Evolutionary conservation across 2,888 invertebrate genomes (phyloP), one percentile per base, ranked within the genome.

Genomic region (Hemistola chrysoprasaria): DNA sequence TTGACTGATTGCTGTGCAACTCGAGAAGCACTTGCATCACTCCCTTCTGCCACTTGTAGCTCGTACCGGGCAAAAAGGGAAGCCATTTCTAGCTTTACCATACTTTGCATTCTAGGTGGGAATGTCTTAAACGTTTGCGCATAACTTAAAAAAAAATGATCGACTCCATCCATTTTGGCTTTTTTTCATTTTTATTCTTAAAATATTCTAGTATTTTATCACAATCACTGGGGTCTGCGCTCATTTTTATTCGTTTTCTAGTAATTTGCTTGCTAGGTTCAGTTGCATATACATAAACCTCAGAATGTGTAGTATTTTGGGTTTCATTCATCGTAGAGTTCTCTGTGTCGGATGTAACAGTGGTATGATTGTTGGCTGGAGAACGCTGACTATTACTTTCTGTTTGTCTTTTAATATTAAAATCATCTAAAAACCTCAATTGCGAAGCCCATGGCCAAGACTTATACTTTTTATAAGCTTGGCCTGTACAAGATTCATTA

Each of bases 31-130:
- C 24, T 35, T 41, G 40, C 34, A 41, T 41, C 40, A 41, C 30
- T 35, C 11, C 35, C 40, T 41, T 35, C 34, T 34, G 25, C 35
- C 26, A 41, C 30, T 41, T 41, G 40, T 35, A 41, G 30, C 30
- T 41, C 41, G 27, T 41, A 41, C 31, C 35, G 35, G 35, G 35
- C 41, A 41, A 41, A 35, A 6, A 41, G 31, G 31, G 36, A 26
- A 30, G 41, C 41, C 23, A 36, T 41, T 41, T 41, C 22, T 36
- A 41, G 41, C 23, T 41, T 41, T 30, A 41, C 26, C 40, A 41
- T 41, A 41, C 40, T 41, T 30, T 41, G 40, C 36, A 41, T 36
- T 35, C 26, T 35, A 35, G 30, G 41, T 35, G 41, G 24, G 22
- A 36, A 31, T 35, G 35, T 36, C 41, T 44, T 39, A 34, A 38